These are phyloP conservation scores for Eonycteris spelaea DNA, from an alignment of 2,113 vertebrate species.

Conservation along the genomic window DNA sequence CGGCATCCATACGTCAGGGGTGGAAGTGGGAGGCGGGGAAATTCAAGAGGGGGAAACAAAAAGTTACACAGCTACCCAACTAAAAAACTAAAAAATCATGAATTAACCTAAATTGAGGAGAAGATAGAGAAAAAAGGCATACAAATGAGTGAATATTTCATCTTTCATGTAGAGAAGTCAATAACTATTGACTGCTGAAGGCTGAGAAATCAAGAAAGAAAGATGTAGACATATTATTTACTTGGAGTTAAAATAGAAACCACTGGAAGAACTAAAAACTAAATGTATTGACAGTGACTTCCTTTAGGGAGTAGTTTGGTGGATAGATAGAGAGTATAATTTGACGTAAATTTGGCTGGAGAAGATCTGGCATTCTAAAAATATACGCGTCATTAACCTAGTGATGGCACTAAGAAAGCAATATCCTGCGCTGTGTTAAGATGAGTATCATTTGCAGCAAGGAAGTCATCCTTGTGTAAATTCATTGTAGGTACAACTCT, in stretches of 20 bases:
- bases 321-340: not conserved
- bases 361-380: not conserved
- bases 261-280: not conserved
- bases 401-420: constrained; percentile 6
- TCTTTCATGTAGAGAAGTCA: not conserved
- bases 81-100: not conserved
- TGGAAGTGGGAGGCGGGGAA: no score
- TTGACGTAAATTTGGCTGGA: not conserved
- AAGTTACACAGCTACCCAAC: not conserved
- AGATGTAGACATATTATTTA: not conserved
- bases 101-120: not conserved
- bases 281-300: constrained; percentile 11
- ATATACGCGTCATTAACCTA: not conserved
- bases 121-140: not conserved
- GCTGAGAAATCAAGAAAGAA: not conserved
- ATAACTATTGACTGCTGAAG: not conserved
- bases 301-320: not conserved
- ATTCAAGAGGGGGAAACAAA: not conserved
- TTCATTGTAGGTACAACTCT: not conserved
- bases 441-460: not conserved
- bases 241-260: not conserved
- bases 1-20: no score
- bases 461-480: not conserved
- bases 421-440: not conserved
- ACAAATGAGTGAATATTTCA: not conserved